Base-by-base conservation (phyloP, 2,797 vertebrate genomes). In the Aplochiton taeniatus region DNA sequence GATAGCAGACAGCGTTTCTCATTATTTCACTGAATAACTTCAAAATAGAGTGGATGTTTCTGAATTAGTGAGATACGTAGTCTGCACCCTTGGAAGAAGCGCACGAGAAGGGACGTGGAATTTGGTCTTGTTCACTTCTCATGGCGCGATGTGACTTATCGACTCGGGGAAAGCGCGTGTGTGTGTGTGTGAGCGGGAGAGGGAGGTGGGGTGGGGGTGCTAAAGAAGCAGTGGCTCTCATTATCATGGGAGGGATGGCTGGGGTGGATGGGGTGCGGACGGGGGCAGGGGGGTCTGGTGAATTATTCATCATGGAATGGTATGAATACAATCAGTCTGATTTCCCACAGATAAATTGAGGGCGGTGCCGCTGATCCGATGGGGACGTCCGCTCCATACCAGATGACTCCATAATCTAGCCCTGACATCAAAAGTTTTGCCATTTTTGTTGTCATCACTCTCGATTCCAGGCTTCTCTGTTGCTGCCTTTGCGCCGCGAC, bases 21-120 rank as follows among this genome's bases (percentile, higher is more conserved):
- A 80, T 88, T 83, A 84, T 80, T 81, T 82, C 81, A 88, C 83
- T 84, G 73, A 88, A 85, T 83, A 81, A 85, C 75, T 79, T 83
- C 75, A 82, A 78, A 84, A 86, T 73, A 70, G 68, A 77, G 62
- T 72, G 68, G 63, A 73, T 20, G 49, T 51, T 52, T 42, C 53
- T 48, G 58, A 64, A 70, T 67, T 52, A 53, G 20, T 20, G 12
- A 80, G 76, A 84, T 76, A 68, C 82, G 82, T 85, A 69, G 76
- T 82, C 82, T 68, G 75, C 74, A 67, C 83, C 73, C 66, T 73
- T 76, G 70, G 73, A 50, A 77, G 73, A 80, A n/a, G n/a, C n/a
- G 80, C 60, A 68, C 1, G 8, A 76, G 70, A 83, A 78, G 73
- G 81, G 76, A 31, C 76, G 66, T 42, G 64, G 80, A 73, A 72